Percentiles rank a stretch among this genome's conserved stretches.
phyloP scores from a whole-genome alignment of 2,888 invertebrate species.

The Lymantria monacha region DNA sequence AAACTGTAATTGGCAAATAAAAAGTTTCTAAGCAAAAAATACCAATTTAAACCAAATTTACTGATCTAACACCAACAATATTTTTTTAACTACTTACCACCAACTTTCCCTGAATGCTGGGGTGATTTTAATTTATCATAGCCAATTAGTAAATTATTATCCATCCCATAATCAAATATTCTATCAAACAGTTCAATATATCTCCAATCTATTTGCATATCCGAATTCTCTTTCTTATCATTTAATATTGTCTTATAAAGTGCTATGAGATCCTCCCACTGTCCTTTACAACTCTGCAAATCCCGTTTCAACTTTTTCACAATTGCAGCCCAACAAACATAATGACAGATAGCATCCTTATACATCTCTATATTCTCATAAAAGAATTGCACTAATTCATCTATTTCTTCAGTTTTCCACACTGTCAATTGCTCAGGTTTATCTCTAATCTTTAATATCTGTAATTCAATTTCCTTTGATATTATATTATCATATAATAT shows the following conservation, averaged over 20 bases:
- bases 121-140: conserved; percentile 39
- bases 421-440: conserved; percentile 21
- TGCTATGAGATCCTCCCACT: conserved; percentile 58
- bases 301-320: conserved; percentile 45
- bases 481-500: conserved; percentile 68
- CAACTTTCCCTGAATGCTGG: conserved; percentile 39
- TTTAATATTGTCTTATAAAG: conserved; percentile 60
- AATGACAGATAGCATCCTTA: conserved; percentile 63
- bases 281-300: conserved; percentile 45
- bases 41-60: too few relatives aligned
- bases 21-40: too few relatives aligned
- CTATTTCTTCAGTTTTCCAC: conserved; percentile 51
- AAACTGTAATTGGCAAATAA: too few relatives aligned
- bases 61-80: too few relatives aligned
- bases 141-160: conserved; percentile 52
- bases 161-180: conserved; percentile 75
- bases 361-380: conserved; percentile 63
- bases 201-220: conserved; percentile 70
- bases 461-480: conserved; percentile 50
- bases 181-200: conserved; percentile 73
- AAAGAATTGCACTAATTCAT: conserved; percentile 60
- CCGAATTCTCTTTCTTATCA: conserved; percentile 68
- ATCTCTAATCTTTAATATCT: conserved; percentile 30
- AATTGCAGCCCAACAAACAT: conserved; percentile 61
- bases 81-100: conserved; percentile 44